Evolutionary conservation across 2,797 vertebrate species (phyloP).

Genomic region (Neostethus bicornis): DNA sequence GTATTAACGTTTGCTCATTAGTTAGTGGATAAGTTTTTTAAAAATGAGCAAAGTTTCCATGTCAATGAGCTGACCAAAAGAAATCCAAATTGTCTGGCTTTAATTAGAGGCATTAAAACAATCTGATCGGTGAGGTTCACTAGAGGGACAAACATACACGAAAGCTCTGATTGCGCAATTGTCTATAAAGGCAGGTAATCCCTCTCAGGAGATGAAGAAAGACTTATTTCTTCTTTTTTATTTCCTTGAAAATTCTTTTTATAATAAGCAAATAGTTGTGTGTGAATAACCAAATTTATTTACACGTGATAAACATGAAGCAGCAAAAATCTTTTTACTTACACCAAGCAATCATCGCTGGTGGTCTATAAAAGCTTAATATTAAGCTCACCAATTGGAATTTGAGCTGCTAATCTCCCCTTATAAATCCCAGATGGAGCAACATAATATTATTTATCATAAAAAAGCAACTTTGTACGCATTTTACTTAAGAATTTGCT

Average conservation of each 20-base stretch:
- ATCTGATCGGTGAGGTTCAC: constrained; percentile 63
- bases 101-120: constrained; percentile 54
- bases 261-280: neutral
- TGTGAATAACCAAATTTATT: neutral
- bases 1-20: too few species aligned
- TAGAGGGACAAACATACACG: constrained; percentile 38
- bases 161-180: constrained; percentile 47
- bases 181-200: constrained; percentile 38
- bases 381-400: neutral
- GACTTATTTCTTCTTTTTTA: neutral
- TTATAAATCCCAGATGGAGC: neutral
- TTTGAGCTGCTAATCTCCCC: neutral
- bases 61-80: constrained; percentile 49
- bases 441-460: neutral
- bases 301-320: neutral
- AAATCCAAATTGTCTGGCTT: constrained; percentile 53
- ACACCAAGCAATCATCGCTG: constrained; percentile 7
- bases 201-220: constrained; percentile 8
- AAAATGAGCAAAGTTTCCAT: constrained; percentile 35
- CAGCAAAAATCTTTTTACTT: constrained; percentile 12
- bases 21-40: too few species aligned
- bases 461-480: neutral
- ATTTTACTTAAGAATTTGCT: too few species aligned
- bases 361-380: neutral
- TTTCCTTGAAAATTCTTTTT: neutral